phyloP scores from a whole-genome alignment of 2,113 vertebrate genomes.

The Oxygymnocypris stewartii region DNA sequence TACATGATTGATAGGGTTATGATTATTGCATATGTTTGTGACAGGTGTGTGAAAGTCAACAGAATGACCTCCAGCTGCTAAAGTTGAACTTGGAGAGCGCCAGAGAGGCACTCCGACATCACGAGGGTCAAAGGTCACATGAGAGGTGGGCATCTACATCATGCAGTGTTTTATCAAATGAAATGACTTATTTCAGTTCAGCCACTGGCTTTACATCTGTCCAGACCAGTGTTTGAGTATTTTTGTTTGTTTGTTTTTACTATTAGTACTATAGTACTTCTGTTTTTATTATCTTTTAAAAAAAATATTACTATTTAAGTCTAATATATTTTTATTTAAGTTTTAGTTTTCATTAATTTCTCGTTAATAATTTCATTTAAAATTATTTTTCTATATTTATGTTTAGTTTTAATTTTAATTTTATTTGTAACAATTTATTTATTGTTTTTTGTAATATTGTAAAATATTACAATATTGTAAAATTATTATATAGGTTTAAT shows the following conservation, averaged over 20 bases:
- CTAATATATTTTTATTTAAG: too few relatives aligned
- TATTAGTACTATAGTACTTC: too few relatives aligned
- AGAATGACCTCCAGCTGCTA: slow-evolving; percentile 82
- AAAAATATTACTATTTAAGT: too few relatives aligned
- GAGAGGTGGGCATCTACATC: slow-evolving; percentile 71
- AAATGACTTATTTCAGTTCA: not conserved
- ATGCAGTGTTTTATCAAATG: not conserved
- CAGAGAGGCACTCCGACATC: slow-evolving; percentile 69
- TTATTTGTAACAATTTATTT: not conserved
- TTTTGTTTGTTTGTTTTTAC: too few relatives aligned
- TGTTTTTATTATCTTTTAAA: too few relatives aligned
- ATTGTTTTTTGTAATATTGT: too few relatives aligned
- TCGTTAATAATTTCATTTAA: too few relatives aligned
- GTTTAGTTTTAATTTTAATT: too few relatives aligned
- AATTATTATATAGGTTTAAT: too few relatives aligned
- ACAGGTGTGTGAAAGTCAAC: slow-evolving; percentile 86
- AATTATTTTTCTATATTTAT: not conserved
- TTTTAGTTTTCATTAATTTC: too few relatives aligned
- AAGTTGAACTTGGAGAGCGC: slow-evolving; percentile 79
- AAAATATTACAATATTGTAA: too few relatives aligned
- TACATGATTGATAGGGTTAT: not conserved
- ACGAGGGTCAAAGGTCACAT: slow-evolving; percentile 51
- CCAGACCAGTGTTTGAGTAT: not conserved
- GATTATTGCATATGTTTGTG: slow-evolving; percentile 19
- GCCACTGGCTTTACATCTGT: not conserved